A percentile compares a stretch with the other conserved stretches of the same genome.
phyloP scores from a whole-genome alignment of 1,140 invertebrate species.

The Drosophila kurseongensis region DNA sequence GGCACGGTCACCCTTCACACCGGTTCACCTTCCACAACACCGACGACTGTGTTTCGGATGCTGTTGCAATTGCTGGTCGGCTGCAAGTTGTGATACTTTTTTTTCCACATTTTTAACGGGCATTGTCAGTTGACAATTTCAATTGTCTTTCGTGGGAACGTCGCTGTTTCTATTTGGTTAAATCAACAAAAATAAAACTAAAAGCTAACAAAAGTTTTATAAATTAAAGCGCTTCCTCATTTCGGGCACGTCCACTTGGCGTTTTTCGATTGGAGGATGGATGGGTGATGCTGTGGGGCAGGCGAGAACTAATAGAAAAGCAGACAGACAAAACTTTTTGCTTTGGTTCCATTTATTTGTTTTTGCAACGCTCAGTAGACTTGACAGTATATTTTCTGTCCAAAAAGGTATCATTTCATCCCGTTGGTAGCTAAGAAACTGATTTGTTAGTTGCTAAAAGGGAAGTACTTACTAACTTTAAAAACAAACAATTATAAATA shows the following conservation, averaged over 20 bases:
- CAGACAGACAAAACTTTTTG: too few species aligned
- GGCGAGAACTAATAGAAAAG: too few species aligned
- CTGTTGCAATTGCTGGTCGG: slow-evolving; percentile 23
- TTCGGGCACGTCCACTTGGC: slow-evolving; percentile 35
- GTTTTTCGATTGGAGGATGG: slow-evolving; percentile 1
- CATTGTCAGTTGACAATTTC: slow-evolving; percentile 38
- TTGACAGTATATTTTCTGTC: too few species aligned
- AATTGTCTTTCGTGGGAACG: slow-evolving; percentile 67
- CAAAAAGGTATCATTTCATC: too few species aligned
- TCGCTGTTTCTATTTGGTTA: slow-evolving; percentile 27
- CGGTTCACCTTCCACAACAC: slow-evolving; percentile 33
- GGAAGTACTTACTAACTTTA: too few species aligned
- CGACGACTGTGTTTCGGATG: slow-evolving; percentile 23
- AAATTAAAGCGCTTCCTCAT: slow-evolving; percentile 69
- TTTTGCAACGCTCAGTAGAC: too few species aligned
- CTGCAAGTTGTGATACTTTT: slow-evolving; percentile 40
- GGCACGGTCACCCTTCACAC: slow-evolving; percentile 23
- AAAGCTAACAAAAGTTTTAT: slow-evolving; percentile 35
- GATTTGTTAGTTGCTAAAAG: too few species aligned
- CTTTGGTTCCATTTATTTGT: too few species aligned
- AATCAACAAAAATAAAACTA: slow-evolving; percentile 28
- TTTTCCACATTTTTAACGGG: slow-evolving; percentile 10
- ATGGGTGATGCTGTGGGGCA: too few species aligned
- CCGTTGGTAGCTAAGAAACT: too few species aligned
- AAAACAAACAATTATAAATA: too few species aligned